Evolutionary conservation across 2,797 vertebrate genomes (phyloP).

Genomic region (Benthosema pterotum): DNA sequence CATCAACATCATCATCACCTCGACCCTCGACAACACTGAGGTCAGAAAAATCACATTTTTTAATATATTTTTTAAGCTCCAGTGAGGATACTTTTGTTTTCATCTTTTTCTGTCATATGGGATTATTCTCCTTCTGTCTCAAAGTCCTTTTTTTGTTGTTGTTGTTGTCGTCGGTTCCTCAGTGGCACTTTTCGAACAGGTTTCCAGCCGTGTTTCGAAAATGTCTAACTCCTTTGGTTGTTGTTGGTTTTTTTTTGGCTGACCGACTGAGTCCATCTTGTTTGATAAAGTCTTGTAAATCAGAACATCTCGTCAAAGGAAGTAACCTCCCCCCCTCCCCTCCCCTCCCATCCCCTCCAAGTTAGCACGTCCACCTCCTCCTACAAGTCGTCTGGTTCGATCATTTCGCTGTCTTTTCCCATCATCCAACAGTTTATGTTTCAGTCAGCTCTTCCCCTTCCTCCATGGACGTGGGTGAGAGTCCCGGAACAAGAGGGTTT

Average conservation of each 20-base stretch:
- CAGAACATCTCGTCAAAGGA: conserved; percentile 66
- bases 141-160: conserved; percentile 44
- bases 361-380: conserved; percentile 53
- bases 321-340: conserved; percentile 62
- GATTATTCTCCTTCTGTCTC: conserved; percentile 57
- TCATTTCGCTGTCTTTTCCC: conserved; percentile 51
- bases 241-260: conserved; percentile 66
- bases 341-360: conserved; percentile 42
- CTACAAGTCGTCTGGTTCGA: conserved; percentile 35
- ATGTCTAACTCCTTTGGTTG: conserved; percentile 84
- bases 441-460: conserved; percentile 59
- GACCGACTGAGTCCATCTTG: conserved; percentile 75
- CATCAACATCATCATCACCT: conserved; percentile 56
- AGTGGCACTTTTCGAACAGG: conserved; percentile 77
- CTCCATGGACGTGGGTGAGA: conserved; percentile 48
- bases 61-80: conserved; percentile 47
- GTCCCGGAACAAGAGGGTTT: conserved; percentile 42
- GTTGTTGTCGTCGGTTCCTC: conserved; percentile 63
- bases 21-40: conserved; percentile 73
- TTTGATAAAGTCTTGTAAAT: conserved; percentile 66
- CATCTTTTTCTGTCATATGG: conserved; percentile 40
- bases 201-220: conserved; percentile 71
- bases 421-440: conserved; percentile 35
- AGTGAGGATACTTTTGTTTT: conserved; percentile 63
- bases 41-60: conserved; percentile 75